phyloP scores from a whole-genome alignment of 1,140 invertebrate species.

The Pogonomyrmex barbatus region DNA sequence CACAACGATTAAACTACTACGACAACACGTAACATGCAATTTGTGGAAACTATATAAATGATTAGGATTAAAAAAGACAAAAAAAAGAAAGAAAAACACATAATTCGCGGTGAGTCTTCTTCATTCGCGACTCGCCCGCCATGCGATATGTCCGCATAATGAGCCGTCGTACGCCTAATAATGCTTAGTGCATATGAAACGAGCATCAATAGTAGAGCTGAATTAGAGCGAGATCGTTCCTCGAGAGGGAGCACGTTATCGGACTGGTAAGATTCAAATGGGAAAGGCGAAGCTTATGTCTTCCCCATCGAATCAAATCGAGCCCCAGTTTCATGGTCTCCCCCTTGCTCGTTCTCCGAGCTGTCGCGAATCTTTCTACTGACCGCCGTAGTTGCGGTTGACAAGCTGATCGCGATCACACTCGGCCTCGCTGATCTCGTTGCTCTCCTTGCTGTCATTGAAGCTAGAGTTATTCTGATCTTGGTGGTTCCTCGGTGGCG shows the following conservation, averaged over 20 bases:
- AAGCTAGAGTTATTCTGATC: conserved; percentile 91
- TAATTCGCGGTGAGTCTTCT: conserved; percentile 70
- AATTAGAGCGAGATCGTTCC: conserved; percentile 28
- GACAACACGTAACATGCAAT: conserved; percentile 82
- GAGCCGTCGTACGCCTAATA: conserved; percentile 65
- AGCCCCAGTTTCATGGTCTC: conserved; percentile 18
- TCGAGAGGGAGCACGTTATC: background rate
- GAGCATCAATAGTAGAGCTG: conserved; percentile 57
- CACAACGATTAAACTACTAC: conserved; percentile 83
- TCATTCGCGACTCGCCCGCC: conserved; percentile 74
- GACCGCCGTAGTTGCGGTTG: conserved; percentile 91
- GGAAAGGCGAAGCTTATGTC: background rate
- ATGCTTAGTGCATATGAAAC: conserved; percentile 65
- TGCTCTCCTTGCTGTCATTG: conserved; percentile 96
- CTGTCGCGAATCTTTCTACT: conserved; percentile 81
- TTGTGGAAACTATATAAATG: conserved; percentile 69
- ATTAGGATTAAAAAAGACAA: conserved; percentile 64
- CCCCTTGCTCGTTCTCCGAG: conserved; percentile 35
- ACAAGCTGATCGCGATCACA: conserved; percentile 93
- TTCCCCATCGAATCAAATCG: background rate
- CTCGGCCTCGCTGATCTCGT: conserved; percentile 96
- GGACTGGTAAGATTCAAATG: background rate
- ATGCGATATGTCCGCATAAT: conserved; percentile 71
- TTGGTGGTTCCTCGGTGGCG: conserved; percentile 90
- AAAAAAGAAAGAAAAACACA: conserved; percentile 62